Percentiles rank a stretch among this genome's conserved stretches.
Conservation (phyloP, 2,797 vertebrate species). For the Chaetophractus vellerosus region DNA sequence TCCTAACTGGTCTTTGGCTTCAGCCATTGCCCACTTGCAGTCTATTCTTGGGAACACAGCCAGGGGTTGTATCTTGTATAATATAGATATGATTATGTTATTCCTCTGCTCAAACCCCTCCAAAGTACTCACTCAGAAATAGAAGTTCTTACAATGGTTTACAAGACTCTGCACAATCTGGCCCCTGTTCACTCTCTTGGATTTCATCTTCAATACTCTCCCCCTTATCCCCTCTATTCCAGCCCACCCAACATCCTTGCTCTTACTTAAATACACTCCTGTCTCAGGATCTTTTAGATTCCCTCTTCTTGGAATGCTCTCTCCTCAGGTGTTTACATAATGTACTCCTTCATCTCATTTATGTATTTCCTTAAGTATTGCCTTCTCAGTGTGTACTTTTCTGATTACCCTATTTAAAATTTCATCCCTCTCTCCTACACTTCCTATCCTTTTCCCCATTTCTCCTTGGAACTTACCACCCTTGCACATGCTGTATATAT, state of each 20-base stretch:
- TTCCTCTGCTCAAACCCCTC: background rate
- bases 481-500: background rate
- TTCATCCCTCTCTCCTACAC: background rate
- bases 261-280: background rate
- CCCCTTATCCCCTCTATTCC: background rate
- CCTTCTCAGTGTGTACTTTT: background rate
- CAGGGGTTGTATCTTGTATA: background rate
- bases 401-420: background rate
- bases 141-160: background rate
- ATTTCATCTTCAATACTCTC: background rate
- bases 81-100: background rate
- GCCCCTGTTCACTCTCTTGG: background rate
- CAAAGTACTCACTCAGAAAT: background rate
- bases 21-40: background rate
- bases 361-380: background rate
- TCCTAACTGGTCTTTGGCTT: background rate
- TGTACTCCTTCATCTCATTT: background rate
- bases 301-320: background rate
- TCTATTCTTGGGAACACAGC: background rate
- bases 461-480: background rate
- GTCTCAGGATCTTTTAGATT: background rate
- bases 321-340: background rate
- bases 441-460: background rate
- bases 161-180: background rate
- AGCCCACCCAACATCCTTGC: background rate